Conservation (phyloP, 2,113 vertebrate genomes). For the Seriola dumerili region DNA sequence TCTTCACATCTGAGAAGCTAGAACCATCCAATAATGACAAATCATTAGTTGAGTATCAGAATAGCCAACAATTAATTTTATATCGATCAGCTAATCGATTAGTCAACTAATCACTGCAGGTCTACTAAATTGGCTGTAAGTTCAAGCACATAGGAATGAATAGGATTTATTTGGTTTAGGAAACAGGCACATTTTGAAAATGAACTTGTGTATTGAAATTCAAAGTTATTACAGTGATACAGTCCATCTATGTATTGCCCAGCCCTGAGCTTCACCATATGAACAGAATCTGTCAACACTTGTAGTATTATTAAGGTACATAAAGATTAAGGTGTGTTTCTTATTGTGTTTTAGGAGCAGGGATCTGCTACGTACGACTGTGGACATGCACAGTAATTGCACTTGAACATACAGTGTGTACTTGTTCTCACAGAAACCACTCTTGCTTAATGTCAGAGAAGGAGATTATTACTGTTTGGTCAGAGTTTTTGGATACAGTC, state of each 20-base stretch:
- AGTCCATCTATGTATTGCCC: not conserved
- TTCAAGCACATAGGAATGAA: not conserved
- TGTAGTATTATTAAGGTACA: not conserved
- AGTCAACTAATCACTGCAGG: not conserved
- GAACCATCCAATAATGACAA: not conserved
- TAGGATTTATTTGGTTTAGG: not conserved
- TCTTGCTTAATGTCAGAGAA: not conserved
- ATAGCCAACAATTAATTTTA: not conserved
- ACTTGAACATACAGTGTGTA: constrained; percentile 39
- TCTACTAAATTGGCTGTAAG: not conserved
- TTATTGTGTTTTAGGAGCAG: not conserved
- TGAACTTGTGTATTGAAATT: not conserved
- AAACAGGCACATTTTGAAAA: not conserved
- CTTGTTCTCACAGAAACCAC: constrained; percentile 33
- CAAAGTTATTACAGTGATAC: not conserved
- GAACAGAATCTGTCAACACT: not conserved
- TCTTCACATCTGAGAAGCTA: not conserved
- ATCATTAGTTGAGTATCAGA: not conserved
- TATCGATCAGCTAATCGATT: not conserved
- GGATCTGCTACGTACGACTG: constrained; percentile 8
- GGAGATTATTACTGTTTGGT: not conserved
- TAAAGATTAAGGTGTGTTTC: not conserved
- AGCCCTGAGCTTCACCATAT: not conserved
- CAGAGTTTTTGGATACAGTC: not conserved
- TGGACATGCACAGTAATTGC: constrained; percentile 29